These are phyloP conservation scores for Hylaea fasciaria DNA, from an alignment of 2,888 invertebrate genomes.

Conservation along the genomic window DNA sequence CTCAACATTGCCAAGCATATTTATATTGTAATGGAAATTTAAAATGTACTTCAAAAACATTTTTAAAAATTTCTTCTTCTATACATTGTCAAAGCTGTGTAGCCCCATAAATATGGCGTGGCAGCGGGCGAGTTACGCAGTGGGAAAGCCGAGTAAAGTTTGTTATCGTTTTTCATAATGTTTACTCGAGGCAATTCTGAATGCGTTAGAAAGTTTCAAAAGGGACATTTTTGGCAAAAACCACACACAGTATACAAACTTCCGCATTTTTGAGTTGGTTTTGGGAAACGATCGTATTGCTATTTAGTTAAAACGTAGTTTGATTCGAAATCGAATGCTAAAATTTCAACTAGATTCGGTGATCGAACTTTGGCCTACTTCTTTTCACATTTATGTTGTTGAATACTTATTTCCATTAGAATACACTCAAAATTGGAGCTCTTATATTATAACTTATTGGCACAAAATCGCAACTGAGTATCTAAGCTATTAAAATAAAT, in stretches of 20 bases:
- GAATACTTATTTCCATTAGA: too few relatives aligned
- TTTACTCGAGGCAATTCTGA: slow-evolving; percentile 29
- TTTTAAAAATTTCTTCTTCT: slow-evolving; percentile 3
- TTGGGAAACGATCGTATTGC: too few relatives aligned
- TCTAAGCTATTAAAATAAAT: too few relatives aligned
- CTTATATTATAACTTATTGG: too few relatives aligned
- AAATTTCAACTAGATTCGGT: too few relatives aligned
- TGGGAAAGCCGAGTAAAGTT: slow-evolving; percentile 24
- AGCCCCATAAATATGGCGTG: slow-evolving; percentile 4
- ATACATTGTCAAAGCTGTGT: slow-evolving; percentile 3
- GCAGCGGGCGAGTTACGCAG: slow-evolving; percentile 12
- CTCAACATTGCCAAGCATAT: neutral
- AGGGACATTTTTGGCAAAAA: slow-evolving; percentile 26
- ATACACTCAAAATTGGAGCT: too few relatives aligned
- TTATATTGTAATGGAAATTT: slow-evolving; percentile 1
- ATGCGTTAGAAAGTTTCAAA: slow-evolving; percentile 30
- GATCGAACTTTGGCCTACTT: too few relatives aligned
- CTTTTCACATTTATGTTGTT: too few relatives aligned
- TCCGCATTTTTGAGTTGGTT: neutral
- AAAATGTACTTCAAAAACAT: slow-evolving; percentile 1
- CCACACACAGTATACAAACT: neutral
- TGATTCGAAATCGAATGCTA: too few relatives aligned
- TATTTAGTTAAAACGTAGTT: too few relatives aligned
- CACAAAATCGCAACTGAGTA: too few relatives aligned
- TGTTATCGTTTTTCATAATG: slow-evolving; percentile 27